Conservation (phyloP, 2,113 vertebrate species). For the Galeopterus variegatus region DNA sequence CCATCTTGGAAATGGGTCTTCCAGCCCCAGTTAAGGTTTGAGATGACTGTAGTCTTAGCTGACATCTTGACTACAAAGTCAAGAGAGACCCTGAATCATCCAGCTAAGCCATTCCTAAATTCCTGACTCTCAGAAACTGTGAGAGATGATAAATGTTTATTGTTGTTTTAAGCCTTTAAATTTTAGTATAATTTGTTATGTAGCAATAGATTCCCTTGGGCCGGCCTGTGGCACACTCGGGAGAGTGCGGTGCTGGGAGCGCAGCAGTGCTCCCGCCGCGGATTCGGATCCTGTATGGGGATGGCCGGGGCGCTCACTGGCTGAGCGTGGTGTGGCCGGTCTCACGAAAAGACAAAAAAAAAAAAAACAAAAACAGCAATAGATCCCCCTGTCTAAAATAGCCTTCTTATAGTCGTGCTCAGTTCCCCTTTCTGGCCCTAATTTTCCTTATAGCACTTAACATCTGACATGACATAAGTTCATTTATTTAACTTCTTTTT, state of each 20-base stretch:
- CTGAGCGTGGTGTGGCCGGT: too few relatives aligned
- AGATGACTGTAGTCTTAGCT: not conserved
- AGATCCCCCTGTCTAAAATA: not conserved
- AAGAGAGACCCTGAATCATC: not conserved
- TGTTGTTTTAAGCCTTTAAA: slow-evolving; percentile 18
- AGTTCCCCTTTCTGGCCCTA: not conserved
- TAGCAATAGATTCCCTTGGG: not conserved
- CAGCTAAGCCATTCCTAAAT: not conserved
- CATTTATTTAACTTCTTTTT: slow-evolving; percentile 38
- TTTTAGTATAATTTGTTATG: not conserved
- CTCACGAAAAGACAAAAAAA: too few relatives aligned
- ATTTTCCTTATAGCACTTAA: slow-evolving; percentile 2
- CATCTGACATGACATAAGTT: not conserved
- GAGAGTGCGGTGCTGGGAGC: too few relatives aligned
- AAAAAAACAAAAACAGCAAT: too few relatives aligned
- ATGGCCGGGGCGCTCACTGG: too few relatives aligned
- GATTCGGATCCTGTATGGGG: too few relatives aligned
- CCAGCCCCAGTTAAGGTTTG: not conserved
- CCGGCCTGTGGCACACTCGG: too few relatives aligned
- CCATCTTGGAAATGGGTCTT: not conserved
- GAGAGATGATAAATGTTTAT: not conserved
- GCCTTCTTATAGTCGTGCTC: not conserved
- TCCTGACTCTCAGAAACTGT: not conserved
- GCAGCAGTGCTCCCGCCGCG: too few relatives aligned
- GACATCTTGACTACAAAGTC: not conserved